A percentile compares a stretch with the other conserved stretches of the same genome.
These are phyloP conservation scores for Drosophila heteroneura DNA, from an alignment of 2,888 invertebrate species.

Conservation along the genomic window DNA sequence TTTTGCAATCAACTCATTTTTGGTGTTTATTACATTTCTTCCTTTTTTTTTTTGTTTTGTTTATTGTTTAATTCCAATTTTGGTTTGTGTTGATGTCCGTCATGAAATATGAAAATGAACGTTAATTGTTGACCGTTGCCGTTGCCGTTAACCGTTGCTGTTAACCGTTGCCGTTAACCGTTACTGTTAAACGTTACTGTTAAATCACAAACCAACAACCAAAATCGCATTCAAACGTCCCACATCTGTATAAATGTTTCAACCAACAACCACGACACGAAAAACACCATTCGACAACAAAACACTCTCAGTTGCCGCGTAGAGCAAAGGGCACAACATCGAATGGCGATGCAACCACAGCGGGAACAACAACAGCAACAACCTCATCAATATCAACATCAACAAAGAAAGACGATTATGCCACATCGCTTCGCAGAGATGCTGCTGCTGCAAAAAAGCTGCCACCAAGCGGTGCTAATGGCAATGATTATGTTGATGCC, in stretches of 20 bases:
- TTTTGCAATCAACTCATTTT: slow-evolving; percentile 9
- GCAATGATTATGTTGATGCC: slow-evolving; percentile 35
- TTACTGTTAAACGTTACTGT: slow-evolving; percentile 49
- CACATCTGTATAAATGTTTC: slow-evolving; percentile 60
- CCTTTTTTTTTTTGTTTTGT: slow-evolving; percentile 28
- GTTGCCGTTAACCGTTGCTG: slow-evolving; percentile 25
- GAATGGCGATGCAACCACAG: slow-evolving; percentile 38
- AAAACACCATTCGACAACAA: slow-evolving; percentile 52
- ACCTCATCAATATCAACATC: slow-evolving; percentile 10
- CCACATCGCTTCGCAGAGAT: slow-evolving; percentile 41
- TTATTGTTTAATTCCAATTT: slow-evolving; percentile 37
- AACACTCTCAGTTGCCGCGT: slow-evolving; percentile 64
- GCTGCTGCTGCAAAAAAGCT: slow-evolving; percentile 53
- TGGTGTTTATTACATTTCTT: slow-evolving; percentile 22
- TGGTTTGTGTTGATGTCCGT: slow-evolving; percentile 46
- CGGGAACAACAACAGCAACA: slow-evolving; percentile 33
- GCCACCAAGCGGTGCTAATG: slow-evolving; percentile 58
- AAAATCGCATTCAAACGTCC: slow-evolving; percentile 39
- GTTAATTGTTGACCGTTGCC: slow-evolving; percentile 30
- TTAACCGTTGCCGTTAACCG: slow-evolving; percentile 36
- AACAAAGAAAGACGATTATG: slow-evolving; percentile 62
- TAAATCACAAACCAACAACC: slow-evolving; percentile 45
- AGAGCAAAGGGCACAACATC: slow-evolving; percentile 47
- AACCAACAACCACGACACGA: slow-evolving; percentile 39
- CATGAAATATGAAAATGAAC: slow-evolving; percentile 39